phyloP scores from a whole-genome alignment of 2,888 invertebrate genomes.

The Sycophila texana region DNA sequence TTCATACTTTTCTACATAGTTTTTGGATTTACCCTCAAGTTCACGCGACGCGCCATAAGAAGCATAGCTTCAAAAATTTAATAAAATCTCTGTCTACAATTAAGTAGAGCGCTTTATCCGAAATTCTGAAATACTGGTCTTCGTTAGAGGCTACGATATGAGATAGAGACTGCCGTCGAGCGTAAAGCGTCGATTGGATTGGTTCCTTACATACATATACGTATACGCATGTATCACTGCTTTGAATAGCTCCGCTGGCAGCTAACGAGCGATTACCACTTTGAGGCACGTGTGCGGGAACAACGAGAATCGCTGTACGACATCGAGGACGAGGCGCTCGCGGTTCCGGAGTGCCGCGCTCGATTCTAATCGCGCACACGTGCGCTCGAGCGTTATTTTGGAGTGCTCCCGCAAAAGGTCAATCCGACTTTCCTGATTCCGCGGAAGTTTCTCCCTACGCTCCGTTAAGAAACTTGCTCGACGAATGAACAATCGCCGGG shows the following conservation, averaged over 20 bases:
- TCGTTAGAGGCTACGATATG: too few species aligned
- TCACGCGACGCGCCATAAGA: too few species aligned
- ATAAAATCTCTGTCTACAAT: too few species aligned
- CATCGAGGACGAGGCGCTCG: constrained; percentile 8
- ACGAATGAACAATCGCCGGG: neutral
- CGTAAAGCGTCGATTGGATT: neutral
- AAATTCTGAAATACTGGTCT: too few species aligned
- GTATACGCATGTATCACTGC: neutral
- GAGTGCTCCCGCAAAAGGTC: neutral
- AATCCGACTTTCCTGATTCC: neutral
- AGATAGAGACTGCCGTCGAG: neutral
- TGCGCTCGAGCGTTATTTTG: neutral
- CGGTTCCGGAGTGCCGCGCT: constrained; percentile 15
- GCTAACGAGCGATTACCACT: too few species aligned
- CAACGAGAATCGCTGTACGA: constrained; percentile 5
- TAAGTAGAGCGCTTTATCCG: too few species aligned
- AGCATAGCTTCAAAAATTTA: too few species aligned
- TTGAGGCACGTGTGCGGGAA: neutral
- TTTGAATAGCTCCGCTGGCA: neutral
- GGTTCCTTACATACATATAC: neutral
- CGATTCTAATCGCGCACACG: constrained; percentile 11
- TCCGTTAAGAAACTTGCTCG: too few species aligned
- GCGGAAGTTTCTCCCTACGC: too few species aligned
- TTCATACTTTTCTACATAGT: too few species aligned
- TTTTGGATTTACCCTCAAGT: too few species aligned